These are phyloP conservation scores for Ovis canadensis DNA, from an alignment of 2,113 vertebrate genomes.

Conservation along the genomic window DNA sequence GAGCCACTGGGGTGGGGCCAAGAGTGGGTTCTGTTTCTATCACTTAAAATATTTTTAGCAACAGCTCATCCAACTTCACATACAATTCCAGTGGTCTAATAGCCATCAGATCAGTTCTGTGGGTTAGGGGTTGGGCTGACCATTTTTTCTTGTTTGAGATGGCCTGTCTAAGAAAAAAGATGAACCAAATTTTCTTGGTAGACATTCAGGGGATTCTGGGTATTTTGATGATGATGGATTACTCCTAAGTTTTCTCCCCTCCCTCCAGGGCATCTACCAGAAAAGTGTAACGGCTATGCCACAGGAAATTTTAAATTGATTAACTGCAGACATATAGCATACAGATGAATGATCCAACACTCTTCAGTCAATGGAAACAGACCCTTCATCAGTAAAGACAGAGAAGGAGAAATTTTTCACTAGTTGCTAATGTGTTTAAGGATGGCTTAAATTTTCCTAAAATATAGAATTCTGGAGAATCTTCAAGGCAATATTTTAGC, in stretches of 20 bases:
- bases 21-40: not conserved
- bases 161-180: not conserved
- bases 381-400: not conserved
- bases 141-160: not conserved
- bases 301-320: not conserved
- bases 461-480: not conserved
- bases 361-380: not conserved
- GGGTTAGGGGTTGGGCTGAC: rapidly evolving
- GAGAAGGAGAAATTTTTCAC: not conserved
- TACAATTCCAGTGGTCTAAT: not conserved
- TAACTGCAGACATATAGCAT: not conserved
- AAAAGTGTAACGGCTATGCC: not conserved
- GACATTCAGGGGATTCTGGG: not conserved
- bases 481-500: not conserved
- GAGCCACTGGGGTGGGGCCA: not conserved
- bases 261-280: not conserved
- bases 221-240: not conserved
- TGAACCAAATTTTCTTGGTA: not conserved
- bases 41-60: not conserved
- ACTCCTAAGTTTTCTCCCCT: not conserved
- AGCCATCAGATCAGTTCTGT: not conserved
- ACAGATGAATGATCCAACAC: not conserved
- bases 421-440: not conserved
- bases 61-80: not conserved
- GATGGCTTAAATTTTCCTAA: not conserved